Evolutionary conservation across 2,888 invertebrate species (phyloP).

Genomic region (Cephalotes varians): DNA sequence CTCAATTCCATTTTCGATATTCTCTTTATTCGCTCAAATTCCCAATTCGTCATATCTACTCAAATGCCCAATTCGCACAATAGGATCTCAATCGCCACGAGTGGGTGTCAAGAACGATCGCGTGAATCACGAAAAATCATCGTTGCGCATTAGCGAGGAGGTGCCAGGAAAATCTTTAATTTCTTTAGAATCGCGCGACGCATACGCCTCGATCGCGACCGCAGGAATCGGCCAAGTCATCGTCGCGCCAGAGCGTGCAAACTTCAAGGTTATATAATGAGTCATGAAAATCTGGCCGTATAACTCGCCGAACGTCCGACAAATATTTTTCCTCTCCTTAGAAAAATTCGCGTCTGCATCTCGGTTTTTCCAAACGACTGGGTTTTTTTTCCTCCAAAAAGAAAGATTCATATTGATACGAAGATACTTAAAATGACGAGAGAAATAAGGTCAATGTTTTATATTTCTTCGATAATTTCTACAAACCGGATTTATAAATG

Average conservation of each 20-base stretch:
- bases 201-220: slow-evolving; percentile 45
- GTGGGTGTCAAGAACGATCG: not conserved
- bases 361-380: not conserved
- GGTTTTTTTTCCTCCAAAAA: not conserved
- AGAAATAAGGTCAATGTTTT: slow-evolving; percentile 3
- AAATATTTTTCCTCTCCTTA: slow-evolving; percentile 58
- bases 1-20: not conserved
- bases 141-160: not conserved
- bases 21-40: not conserved
- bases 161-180: slow-evolving; percentile 58
- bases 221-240: slow-evolving; percentile 67
- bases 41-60: not conserved
- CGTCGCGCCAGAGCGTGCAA: slow-evolving; percentile 68
- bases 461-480: slow-evolving; percentile 41
- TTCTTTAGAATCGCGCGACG: slow-evolving; percentile 60
- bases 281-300: slow-evolving; percentile 75
- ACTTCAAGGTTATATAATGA: slow-evolving; percentile 74
- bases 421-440: not conserved
- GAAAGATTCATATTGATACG: too few species aligned
- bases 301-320: slow-evolving; percentile 64
- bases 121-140: slow-evolving; percentile 36
- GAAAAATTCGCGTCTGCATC: slow-evolving; percentile 62
- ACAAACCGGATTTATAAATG: slow-evolving; percentile 32
- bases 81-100: not conserved
- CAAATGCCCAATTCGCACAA: not conserved